phyloP scores from a whole-genome alignment of 2,113 vertebrate species.

The Gallinago undulata region DNA sequence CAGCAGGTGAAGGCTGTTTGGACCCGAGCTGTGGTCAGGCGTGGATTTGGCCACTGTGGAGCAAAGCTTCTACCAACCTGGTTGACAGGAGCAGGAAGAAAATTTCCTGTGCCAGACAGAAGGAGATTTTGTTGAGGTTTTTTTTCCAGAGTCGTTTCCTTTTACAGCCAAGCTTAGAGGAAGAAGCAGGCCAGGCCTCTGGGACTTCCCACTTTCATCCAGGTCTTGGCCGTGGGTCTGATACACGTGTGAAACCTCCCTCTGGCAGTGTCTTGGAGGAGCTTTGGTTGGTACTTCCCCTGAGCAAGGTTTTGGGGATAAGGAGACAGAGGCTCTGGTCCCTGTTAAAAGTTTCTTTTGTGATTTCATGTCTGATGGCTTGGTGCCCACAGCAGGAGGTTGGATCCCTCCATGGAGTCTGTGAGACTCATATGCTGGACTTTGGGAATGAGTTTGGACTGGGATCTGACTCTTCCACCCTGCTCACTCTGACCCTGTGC shows the following conservation, averaged over 20 bases:
- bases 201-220: background rate
- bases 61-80: background rate
- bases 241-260: background rate
- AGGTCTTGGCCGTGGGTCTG: background rate
- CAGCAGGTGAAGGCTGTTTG: background rate
- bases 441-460: background rate
- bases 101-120: background rate
- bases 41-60: background rate
- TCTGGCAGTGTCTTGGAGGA: background rate
- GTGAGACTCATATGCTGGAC: background rate
- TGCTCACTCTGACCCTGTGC: background rate
- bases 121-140: background rate
- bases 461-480: background rate
- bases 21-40: background rate
- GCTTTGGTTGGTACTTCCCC: background rate
- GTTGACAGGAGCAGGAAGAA: background rate
- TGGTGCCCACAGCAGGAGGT: background rate
- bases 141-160: background rate
- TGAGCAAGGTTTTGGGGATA: background rate
- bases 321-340: background rate
- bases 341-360: background rate
- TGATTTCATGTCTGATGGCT: background rate
- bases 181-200: background rate
- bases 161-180: background rate
- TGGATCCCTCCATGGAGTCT: background rate